A percentile compares a stretch with the other conserved stretches of the same genome.
Evolutionary conservation across 2,888 invertebrate species (phyloP).

Genomic region (Protophormia terraenovae): DNA sequence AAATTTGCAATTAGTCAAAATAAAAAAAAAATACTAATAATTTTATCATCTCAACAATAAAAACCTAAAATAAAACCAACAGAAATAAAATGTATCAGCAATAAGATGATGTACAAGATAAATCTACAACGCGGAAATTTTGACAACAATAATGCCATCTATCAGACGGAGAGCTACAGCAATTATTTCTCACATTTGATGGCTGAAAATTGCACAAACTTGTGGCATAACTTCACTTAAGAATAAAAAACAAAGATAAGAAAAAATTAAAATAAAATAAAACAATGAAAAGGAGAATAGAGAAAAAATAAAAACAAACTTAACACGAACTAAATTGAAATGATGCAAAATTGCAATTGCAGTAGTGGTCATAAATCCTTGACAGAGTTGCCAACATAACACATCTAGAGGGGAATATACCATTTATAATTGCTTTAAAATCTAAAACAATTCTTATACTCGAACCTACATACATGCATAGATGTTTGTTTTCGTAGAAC

Average conservation of each 20-base stretch:
- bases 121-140: conserved; percentile 62
- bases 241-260: not conserved
- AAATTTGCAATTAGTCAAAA: conserved; percentile 16
- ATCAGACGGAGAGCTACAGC: conserved; percentile 69
- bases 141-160: conserved; percentile 71
- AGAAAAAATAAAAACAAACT: not conserved
- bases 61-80: not conserved
- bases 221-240: conserved; percentile 60
- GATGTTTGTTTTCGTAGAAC: not conserved
- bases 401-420: conserved; percentile 25
- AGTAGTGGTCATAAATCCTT: conserved; percentile 62
- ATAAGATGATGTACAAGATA: conserved; percentile 48
- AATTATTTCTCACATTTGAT: conserved; percentile 68
- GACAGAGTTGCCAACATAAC: conserved; percentile 60
- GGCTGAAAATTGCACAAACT: conserved; percentile 54
- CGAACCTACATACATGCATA: not conserved
- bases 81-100: conserved; percentile 13
- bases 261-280: conserved; percentile 19
- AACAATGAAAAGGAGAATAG: conserved; percentile 2
- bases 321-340: conserved; percentile 53
- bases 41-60: not conserved
- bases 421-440: not conserved
- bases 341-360: conserved; percentile 63
- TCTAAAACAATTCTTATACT: conserved; percentile 29
- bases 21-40: not conserved